phyloP scores from a whole-genome alignment of 2,888 invertebrate species.

The Penaeus monodon region DNA sequence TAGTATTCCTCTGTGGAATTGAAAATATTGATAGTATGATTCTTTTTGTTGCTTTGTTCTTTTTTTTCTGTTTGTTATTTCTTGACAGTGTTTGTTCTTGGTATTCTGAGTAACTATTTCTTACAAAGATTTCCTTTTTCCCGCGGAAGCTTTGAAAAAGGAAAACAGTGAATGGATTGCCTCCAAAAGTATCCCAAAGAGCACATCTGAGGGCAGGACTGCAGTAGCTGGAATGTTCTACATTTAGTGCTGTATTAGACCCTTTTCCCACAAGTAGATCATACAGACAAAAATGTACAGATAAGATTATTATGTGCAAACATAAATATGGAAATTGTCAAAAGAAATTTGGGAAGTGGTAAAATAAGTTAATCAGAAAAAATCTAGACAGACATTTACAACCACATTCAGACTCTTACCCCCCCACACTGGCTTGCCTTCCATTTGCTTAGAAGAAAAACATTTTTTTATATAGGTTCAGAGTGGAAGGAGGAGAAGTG shows the following conservation, averaged over 20 bases:
- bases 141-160: constrained; percentile 86
- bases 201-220: constrained; percentile 55
- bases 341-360: too few species aligned
- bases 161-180: constrained; percentile 85
- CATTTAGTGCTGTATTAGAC: neutral
- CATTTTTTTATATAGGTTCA: too few species aligned
- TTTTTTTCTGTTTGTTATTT: too few species aligned
- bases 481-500: too few species aligned
- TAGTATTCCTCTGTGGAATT: neutral
- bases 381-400: too few species aligned
- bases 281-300: constrained; percentile 2
- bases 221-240: constrained; percentile 28
- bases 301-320: constrained; percentile 7
- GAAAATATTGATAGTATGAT: constrained; percentile 26
- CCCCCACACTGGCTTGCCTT: too few species aligned
- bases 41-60: neutral
- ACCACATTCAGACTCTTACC: too few species aligned
- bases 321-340: too few species aligned
- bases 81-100: too few species aligned
- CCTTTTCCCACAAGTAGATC: constrained; percentile 1
- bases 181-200: constrained; percentile 48
- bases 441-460: too few species aligned
- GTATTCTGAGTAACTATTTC: too few species aligned
- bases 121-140: constrained; percentile 68
- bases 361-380: too few species aligned